phyloP scores from a whole-genome alignment of 2,797 vertebrate species.

The Aplochiton taeniatus region DNA sequence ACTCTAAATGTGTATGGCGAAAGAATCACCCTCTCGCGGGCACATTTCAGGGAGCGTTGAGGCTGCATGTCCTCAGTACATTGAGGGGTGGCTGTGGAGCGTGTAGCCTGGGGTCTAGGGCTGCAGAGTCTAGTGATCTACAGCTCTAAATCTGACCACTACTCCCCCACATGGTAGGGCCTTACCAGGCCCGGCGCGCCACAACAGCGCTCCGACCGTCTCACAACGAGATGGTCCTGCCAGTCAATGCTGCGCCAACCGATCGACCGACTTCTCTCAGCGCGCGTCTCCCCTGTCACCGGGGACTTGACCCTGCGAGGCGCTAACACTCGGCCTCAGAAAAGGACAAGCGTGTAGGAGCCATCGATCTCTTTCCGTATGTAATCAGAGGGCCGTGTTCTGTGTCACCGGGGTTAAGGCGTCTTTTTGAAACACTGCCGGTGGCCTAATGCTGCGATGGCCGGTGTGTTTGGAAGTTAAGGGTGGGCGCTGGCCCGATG shows the following conservation, averaged over 20 bases:
- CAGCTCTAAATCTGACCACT: constrained; percentile 28
- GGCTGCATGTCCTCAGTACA: not conserved
- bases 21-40: no score
- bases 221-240: not conserved
- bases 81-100: not conserved
- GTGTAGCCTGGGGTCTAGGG: not conserved
- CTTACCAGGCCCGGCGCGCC: not conserved
- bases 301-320: no score
- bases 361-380: no score
- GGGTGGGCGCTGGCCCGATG: no score
- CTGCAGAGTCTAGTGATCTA: constrained; percentile 7
- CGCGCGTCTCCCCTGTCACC: not conserved
- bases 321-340: no score
- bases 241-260: not conserved
- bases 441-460: no score
- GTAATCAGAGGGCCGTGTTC: no score
- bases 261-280: constrained; percentile 23
- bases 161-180: constrained; percentile 47
- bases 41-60: not conserved
- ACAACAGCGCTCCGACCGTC: constrained; percentile 35
- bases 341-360: no score
- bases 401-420: no score
- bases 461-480: no score
- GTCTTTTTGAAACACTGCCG: no score
- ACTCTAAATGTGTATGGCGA: no score